Base-by-base conservation (phyloP, 2,113 vertebrate species). In the Holacanthus passer region DNA sequence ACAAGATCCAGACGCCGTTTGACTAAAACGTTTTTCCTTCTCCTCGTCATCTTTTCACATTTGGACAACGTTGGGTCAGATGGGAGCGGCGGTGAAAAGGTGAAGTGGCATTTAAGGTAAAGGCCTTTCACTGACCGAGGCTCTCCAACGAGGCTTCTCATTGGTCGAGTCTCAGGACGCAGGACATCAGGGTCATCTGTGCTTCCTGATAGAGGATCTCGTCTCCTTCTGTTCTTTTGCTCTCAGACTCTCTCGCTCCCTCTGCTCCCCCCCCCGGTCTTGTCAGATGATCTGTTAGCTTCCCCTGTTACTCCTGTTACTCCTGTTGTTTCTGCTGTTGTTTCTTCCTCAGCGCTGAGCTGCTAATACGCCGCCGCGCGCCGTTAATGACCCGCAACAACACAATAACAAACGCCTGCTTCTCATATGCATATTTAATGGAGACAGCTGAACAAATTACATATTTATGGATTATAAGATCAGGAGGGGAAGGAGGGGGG, bases 391-490 rank as follows among this genome's bases (percentile, higher is more conserved):
- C 71, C 96, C 96, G 58, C 96, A 96, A 96, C 97, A 84, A 88
- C 77, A 86, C 83, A 79, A 84, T 80, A 81, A 87, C 96, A 96
- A 96, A 96, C 91, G 95, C 94, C 70, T 96, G 97, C 97, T 97
- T 96, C 97, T 97, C 96, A 96, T 96, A 96, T 99, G 96, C 97
- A 99, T 99, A 99, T 99, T 99, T 99, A 97, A 99, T 98, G 96
- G 95, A 95, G 97, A 97, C 97, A 99, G 98, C 97, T 99, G 97
- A 98, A 97, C 97, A 97, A 97, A 99, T 99, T 97, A 99, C 97
- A 99, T 98, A 99, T 99, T 99, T 97, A 99, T 99, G 97, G 96
- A 95, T 97, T 96, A 96, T 96, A 97, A 97, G 96, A 89, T 73
- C 63, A 53, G 74, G 35, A 20, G 71, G 71, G 95, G 43, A 10